A percentile compares a stretch with the other conserved stretches of the same genome.
Conservation (phyloP, 2,113 vertebrate species). For the Myrmecophaga tridactyla region DNA sequence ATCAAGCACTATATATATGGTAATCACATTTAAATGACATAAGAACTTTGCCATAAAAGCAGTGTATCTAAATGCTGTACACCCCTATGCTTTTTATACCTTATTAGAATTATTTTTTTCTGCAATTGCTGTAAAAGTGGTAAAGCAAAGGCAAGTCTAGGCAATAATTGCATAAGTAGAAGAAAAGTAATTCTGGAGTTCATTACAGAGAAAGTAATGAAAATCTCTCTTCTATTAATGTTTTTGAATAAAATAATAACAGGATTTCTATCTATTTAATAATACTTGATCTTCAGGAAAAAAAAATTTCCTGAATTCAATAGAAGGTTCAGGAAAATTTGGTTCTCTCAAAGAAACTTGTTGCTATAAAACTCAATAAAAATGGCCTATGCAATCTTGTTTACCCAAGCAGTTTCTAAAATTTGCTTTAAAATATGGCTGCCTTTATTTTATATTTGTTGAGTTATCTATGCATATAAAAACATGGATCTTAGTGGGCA, state of each 20-base stretch:
- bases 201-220: constrained; percentile 43
- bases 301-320: constrained; percentile 57
- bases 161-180: constrained; percentile 55
- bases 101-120: constrained; percentile 25
- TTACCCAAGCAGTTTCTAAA: constrained; percentile 30
- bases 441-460: constrained; percentile 42
- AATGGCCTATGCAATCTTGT: background rate
- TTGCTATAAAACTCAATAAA: background rate
- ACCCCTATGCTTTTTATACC: background rate
- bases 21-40: constrained; percentile 52
- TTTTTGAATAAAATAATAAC: constrained; percentile 11
- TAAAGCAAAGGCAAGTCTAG: constrained; percentile 68
- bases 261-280: constrained; percentile 10
- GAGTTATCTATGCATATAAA: constrained; percentile 47
- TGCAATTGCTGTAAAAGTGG: constrained; percentile 35
- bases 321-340: constrained; percentile 33
- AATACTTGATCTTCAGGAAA: constrained; percentile 45
- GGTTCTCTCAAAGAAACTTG: constrained; percentile 53
- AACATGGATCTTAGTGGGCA: constrained; percentile 27
- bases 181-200: constrained; percentile 62
- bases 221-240: constrained; percentile 53
- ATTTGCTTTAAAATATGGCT: constrained; percentile 36
- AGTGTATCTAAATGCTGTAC: background rate
- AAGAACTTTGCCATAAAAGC: background rate
- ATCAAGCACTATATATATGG: background rate